Percentiles rank a stretch among this genome's conserved stretches.
These are phyloP conservation scores for Brachyhypopomus occidentalis DNA, from an alignment of 2,113 vertebrate species.

Conservation along the genomic window DNA sequence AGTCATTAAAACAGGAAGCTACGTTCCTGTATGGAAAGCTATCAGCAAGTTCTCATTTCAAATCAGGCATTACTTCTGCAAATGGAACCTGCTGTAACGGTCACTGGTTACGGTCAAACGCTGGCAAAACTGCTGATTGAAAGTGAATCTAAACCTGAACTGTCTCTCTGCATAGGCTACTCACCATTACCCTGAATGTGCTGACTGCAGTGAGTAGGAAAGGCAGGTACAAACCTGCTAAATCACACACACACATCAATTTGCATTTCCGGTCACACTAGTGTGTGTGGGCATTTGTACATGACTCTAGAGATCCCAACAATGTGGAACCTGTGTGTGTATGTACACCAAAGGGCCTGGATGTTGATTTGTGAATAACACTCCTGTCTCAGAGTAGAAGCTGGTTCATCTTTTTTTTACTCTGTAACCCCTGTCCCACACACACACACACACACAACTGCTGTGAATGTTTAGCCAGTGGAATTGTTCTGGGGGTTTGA, in stretches of 20 bases:
- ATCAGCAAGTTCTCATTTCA: background rate
- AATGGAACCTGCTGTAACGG: background rate
- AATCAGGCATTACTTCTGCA: background rate
- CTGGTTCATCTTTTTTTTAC: conserved; percentile 7
- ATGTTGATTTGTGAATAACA: background rate
- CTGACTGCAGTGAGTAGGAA: background rate
- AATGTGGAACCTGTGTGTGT: background rate
- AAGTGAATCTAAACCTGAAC: background rate
- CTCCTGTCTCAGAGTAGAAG: conserved; percentile 3
- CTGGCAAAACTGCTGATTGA: background rate
- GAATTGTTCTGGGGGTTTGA: no score
- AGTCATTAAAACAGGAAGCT: background rate
- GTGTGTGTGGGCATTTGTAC: no score
- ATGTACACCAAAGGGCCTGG: background rate
- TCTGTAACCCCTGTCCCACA: no score
- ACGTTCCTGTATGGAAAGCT: background rate
- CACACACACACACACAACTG: background rate
- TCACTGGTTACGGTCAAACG: no score
- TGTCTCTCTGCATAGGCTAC: background rate
- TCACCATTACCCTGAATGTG: background rate
- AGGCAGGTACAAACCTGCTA: conserved; percentile 42
- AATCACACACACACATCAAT: background rate
- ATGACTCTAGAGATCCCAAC: no score
- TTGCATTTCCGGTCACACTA: no score
- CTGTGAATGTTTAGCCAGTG: no score